Percentiles rank a stretch among this genome's conserved stretches.
Conservation (phyloP, 1,140 invertebrate species). For the Kradibia gibbosae region DNA sequence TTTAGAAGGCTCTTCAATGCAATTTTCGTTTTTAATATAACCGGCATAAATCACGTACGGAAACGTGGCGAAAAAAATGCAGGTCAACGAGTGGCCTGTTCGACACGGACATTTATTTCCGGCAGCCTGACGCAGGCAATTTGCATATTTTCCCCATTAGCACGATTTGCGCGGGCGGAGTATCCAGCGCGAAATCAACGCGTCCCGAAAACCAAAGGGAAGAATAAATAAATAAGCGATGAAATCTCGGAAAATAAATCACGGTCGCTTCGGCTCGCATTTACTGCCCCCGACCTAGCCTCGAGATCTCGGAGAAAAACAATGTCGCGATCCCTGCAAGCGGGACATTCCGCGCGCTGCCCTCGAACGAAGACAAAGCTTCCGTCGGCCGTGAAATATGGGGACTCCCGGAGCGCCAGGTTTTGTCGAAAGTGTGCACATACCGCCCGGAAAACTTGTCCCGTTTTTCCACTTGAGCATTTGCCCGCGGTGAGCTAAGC, state of each 20-base stretch:
- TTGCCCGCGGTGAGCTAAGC: background rate
- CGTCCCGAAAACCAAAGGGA: background rate
- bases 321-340: conserved; percentile 36
- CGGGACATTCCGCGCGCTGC: background rate
- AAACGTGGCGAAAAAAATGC: conserved; percentile 1
- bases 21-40: conserved; percentile 11
- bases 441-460: conserved; percentile 17
- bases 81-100: background rate
- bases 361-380: conserved; percentile 50
- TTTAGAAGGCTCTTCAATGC: background rate
- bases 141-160: conserved; percentile 46
- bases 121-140: conserved; percentile 10
- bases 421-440: conserved; percentile 37
- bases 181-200: background rate
- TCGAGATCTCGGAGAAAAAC: conserved; percentile 46
- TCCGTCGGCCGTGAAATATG: conserved; percentile 48
- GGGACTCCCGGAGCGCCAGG: background rate
- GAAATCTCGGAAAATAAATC: conserved; percentile 48
- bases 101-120: conserved; percentile 18
- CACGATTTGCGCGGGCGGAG: background rate
- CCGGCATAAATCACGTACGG: conserved; percentile 26
- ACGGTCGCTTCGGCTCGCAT: background rate
- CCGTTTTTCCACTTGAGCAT: conserved; percentile 5
- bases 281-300: too few species aligned
- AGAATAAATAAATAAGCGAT: conserved; percentile 19